A percentile compares a stretch with the other conserved stretches of the same genome.
Evolutionary conservation across 2,888 invertebrate species (phyloP).

Genomic region (Drosophila acutilabella): DNA sequence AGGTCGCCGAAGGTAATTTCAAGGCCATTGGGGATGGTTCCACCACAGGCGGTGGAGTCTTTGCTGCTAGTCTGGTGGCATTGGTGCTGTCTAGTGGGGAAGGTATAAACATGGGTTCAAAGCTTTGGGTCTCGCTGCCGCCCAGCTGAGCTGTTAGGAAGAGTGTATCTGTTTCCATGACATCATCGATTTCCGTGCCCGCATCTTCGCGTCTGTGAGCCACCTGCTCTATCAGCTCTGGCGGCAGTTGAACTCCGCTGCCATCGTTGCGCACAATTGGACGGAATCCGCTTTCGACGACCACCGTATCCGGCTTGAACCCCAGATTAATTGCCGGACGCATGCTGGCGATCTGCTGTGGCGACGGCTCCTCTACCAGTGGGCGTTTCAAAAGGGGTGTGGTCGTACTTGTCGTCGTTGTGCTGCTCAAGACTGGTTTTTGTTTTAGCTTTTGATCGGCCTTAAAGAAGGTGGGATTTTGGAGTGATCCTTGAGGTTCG

Average conservation of each 20-base stretch:
- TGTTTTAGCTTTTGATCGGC: conserved; percentile 60
- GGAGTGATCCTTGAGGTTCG: conserved; percentile 73
- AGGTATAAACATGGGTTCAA: conserved; percentile 93
- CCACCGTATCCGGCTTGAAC: conserved; percentile 92
- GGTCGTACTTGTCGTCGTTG: conserved; percentile 26
- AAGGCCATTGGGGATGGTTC: conserved; percentile 45
- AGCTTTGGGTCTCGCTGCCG: conserved; percentile 87
- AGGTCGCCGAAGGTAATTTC: conserved; percentile 56
- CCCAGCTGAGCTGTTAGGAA: conserved; percentile 85
- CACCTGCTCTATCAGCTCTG: conserved; percentile 84
- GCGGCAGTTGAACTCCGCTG: conserved; percentile 84
- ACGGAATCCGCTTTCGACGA: conserved; percentile 93
- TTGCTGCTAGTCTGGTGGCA: conserved; percentile 66
- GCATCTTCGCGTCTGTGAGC: conserved; percentile 84
- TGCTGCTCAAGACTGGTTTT: conserved; percentile 46
- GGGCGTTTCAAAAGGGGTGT: conserved; percentile 75
- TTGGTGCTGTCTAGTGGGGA: conserved; percentile 90
- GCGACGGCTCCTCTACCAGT: conserved; percentile 69
- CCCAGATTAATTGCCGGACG: conserved; percentile 90
- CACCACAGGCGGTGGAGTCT: conserved; percentile 26
- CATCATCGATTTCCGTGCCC: conserved; percentile 83
- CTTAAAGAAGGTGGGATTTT: conserved; percentile 61
- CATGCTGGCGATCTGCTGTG: conserved; percentile 83
- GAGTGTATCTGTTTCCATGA: conserved; percentile 84
- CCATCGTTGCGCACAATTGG: conserved; percentile 87